phyloP scores from a whole-genome alignment of 2,113 vertebrate genomes.

The Prionailurus viverrinus region DNA sequence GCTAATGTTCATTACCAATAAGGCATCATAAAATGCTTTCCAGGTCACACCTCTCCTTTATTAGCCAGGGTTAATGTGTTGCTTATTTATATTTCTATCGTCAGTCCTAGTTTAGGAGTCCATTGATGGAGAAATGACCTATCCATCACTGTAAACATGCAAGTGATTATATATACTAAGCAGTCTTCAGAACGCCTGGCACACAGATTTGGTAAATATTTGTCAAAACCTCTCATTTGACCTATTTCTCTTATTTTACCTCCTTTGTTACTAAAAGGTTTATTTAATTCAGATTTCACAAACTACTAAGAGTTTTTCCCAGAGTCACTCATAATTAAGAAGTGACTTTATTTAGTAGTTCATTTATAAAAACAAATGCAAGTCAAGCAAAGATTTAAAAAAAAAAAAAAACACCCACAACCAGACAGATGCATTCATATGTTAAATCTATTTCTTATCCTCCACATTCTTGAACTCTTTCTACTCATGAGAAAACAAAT shows the following conservation, averaged over 20 bases:
- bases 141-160: background rate
- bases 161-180: background rate
- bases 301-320: background rate
- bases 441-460: background rate
- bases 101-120: background rate
- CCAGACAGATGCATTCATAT: background rate
- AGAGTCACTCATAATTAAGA: background rate
- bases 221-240: background rate
- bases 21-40: background rate
- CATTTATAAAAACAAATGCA: constrained; percentile 2
- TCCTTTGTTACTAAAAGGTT: constrained; percentile 12
- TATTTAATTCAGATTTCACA: background rate
- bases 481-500: background rate
- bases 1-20: background rate
- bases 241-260: constrained; percentile 11
- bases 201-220: background rate
- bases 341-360: background rate
- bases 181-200: background rate
- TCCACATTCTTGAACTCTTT: background rate
- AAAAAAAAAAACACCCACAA: background rate
- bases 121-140: background rate
- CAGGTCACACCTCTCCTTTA: background rate
- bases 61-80: background rate
- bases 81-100: background rate
- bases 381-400: background rate